Evolutionary conservation across 2,113 vertebrate species (phyloP), one percentile per base, ranked within the genome.

Genomic region (Leptocoma aspasia): DNA sequence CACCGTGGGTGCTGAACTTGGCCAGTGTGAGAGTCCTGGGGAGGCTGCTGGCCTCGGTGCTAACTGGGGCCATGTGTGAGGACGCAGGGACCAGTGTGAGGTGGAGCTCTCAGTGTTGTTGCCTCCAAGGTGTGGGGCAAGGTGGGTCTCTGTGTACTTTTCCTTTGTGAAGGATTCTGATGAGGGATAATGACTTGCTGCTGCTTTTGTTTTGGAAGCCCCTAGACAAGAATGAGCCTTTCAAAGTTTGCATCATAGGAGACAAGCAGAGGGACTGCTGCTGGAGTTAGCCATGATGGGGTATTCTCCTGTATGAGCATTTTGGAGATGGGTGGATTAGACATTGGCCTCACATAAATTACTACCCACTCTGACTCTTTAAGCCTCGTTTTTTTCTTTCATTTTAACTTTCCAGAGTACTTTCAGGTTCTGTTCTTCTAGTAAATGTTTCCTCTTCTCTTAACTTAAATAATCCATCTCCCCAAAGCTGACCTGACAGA

Each of bases 401-500:
- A 7, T 81, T 92, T 92, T 90, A 93, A 86, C 86, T 70, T 95
- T 92, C 75, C 59, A 76, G 78, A 84, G 42, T n/a, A 68, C 69
- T 95, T 96, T 96, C 78, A 86, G 89, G 90, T 92, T 96, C 86
- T 53, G 53, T 89, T 88, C 80, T 92, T 93, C 47, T 69, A 79
- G 66, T 94, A 84, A 92, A 90, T 80, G 82, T 94, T 96, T 93
- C 73, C 49, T 86, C 78, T 90, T 73, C 82, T 87, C 69, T 86
- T 88, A 90, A 86, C 92, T 95, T 90, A 63, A 95, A 76, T 87
- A 94, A 95, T 95, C 88, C 89, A 89, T 96, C 95, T 97, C 89
- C 79, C 83, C 81, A 96, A 95, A 97, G 81, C 90, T 85, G 90
- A 92, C 94, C 92, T 95, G 96, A 97, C 94, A 96, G 96, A 95